Evolutionary conservation across 2,888 invertebrate species (phyloP), one percentile per base, ranked within the genome.

Genomic region (Platycheirus rosarum): DNA sequence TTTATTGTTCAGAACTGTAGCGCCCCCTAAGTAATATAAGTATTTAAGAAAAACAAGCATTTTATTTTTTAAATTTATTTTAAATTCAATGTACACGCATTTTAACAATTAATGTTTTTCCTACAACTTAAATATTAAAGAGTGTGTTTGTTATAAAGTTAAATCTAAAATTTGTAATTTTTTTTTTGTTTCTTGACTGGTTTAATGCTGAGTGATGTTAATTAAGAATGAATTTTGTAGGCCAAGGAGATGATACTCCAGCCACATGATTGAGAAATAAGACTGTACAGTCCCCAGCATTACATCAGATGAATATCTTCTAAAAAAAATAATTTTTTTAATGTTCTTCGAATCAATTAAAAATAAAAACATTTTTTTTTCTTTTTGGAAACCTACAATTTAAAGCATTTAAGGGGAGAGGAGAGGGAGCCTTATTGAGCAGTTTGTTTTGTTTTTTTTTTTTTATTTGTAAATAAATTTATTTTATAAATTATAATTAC

Each of bases 1-100:
- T n/a, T n/a, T n/a, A n/a, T n/a, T n/a, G n/a, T n/a, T n/a, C n/a
- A n/a, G n/a, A n/a, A n/a, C n/a, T n/a, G n/a, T n/a, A n/a, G n/a
- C n/a, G n/a, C n/a, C n/a, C n/a, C n/a, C n/a, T n/a, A n/a, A n/a
- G n/a, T n/a, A n/a, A n/a, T n/a, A n/a, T n/a, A n/a, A n/a, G n/a
- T n/a, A n/a, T n/a, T n/a, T n/a, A 23, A 23, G 6, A 23, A 23
- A 23, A 23, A 23, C 23, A 2, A 6, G 6, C 23, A 23, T 4
- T 63, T 70, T 71, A 16, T 51, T 77, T 82, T 77, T 82, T 42
- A 73, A 77, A 73, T 77, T 82, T 77, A 77, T 82, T 82, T 80
- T 77, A 63, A 82, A 82, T 82, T 82, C 82, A 82, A 82, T 82
- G 77, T 82, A 82, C 82, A 82, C 82, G 82, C 82, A 77, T 77